phyloP scores from a whole-genome alignment of 2,888 invertebrate species.

The Odontomyia ornata region DNA sequence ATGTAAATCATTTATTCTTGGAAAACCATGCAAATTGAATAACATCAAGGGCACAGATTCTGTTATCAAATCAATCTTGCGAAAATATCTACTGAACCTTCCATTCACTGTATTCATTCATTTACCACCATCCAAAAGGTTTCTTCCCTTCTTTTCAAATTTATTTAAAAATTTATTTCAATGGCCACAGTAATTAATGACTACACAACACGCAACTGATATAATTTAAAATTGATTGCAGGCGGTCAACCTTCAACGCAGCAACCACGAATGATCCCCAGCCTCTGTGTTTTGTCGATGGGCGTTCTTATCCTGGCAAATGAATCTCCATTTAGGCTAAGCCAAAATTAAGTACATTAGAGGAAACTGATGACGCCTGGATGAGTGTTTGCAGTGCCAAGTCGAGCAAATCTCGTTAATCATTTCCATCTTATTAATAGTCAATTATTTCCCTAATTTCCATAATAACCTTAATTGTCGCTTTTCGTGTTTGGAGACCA shows the following conservation, averaged over 20 bases:
- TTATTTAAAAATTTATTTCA: conserved; percentile 14
- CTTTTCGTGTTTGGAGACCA: neutral
- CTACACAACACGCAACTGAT: conserved; percentile 5
- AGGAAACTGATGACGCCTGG: neutral
- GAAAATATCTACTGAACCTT: too few species aligned
- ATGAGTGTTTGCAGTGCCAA: neutral
- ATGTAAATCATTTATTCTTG: too few species aligned
- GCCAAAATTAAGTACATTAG: neutral
- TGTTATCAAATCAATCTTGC: too few species aligned
- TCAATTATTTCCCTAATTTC: conserved; percentile 32
- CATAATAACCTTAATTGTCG: neutral
- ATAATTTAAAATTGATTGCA: conserved; percentile 17
- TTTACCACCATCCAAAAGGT: too few species aligned
- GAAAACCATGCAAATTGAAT: neutral
- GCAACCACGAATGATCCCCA: neutral
- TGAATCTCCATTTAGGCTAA: neutral
- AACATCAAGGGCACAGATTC: too few species aligned
- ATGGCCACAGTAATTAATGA: conserved; percentile 19
- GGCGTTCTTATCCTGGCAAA: conserved; percentile 9
- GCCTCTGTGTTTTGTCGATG: neutral
- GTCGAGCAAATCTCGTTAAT: conserved; percentile 18
- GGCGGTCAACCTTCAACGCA: neutral
- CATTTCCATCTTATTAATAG: conserved; percentile 32
- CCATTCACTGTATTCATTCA: too few species aligned
- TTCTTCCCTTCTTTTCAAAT: too few species aligned